Conservation (phyloP, 1,140 invertebrate genomes). For the Heliconius hermathena region DNA sequence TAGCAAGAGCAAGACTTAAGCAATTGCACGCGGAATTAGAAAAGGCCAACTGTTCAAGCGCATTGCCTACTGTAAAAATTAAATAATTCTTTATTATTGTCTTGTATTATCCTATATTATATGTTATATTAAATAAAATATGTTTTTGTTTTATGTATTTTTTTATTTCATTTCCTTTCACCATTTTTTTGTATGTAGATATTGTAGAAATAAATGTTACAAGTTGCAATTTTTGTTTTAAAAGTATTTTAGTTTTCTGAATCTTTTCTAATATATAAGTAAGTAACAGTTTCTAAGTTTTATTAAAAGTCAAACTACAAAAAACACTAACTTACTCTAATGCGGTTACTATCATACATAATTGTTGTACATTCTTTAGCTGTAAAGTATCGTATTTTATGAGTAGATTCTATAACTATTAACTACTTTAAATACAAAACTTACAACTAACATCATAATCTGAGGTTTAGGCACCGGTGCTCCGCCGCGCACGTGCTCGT, state of each 20-base stretch:
- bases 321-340: neutral
- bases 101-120: neutral
- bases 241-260: no score
- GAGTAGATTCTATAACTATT: neutral
- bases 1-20: constrained; percentile 63
- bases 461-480: constrained; percentile 55
- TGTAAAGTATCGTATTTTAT: no score
- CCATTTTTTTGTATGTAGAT: no score
- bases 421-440: constrained; percentile 34
- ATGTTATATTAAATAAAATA: neutral
- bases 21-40: constrained; percentile 60
- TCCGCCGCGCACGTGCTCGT: constrained; percentile 60
- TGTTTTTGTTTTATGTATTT: neutral
- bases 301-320: neutral
- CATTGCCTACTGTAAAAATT: constrained; percentile 61
- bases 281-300: no score
- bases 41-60: constrained; percentile 58
- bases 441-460: constrained; percentile 72
- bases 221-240: no score
- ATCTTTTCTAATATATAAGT: no score
- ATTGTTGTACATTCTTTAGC: no score
- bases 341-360: no score
- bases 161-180: neutral
- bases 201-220: no score
- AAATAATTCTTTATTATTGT: constrained; percentile 46